Base-by-base conservation (phyloP, 2,888 invertebrate genomes). In the Aphodius sticticus region DNA sequence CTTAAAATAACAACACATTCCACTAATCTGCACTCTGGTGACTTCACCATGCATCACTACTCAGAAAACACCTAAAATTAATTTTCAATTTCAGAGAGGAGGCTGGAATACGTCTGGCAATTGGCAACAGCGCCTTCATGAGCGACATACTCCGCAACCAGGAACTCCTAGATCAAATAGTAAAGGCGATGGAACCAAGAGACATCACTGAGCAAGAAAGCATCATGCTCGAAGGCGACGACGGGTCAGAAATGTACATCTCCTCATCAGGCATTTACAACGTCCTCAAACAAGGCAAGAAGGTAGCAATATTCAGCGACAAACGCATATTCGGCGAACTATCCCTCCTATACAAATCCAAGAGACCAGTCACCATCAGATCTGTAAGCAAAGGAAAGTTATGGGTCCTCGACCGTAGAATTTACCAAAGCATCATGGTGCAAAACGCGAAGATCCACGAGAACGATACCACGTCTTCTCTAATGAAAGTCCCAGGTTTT, bases 281-380 rank as follows among this genome's bases (percentile, higher is more conserved):
- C 88, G 96, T 98, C 14, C 92, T 95, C 69, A 95, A 97, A 86
- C 94, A 94, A 71, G 95, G 93, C 9, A 92, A 94, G 86, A 92
- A 93, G 3, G 93, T 97, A 74, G 94, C 94, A 70, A 94, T 92
- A 80, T 95, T 99, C 88, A 94, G 95, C 0, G 93, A 96, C 0
- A 96, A 96, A 6, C 92, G 95, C 86, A 93, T 96, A 81, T 93
- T 98, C 90, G 98, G 99, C 0, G 99, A 99, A 90, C 91, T 99
- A 77, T 98, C 98, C 7, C 94, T 99, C 84, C 91, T 99, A 37
- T 98, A 99, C 89, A 97, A 97, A 90, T 97, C 97, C 69, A 96
- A 96, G 86, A 91, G 98, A 82, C 95, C 96, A 83, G 97, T 97
- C 0, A 96, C 97, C 0, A 95, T 98, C 81, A 91, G 93, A 90